Evolutionary conservation across 2,113 vertebrate species (phyloP).

Genomic region (Solea solea): DNA sequence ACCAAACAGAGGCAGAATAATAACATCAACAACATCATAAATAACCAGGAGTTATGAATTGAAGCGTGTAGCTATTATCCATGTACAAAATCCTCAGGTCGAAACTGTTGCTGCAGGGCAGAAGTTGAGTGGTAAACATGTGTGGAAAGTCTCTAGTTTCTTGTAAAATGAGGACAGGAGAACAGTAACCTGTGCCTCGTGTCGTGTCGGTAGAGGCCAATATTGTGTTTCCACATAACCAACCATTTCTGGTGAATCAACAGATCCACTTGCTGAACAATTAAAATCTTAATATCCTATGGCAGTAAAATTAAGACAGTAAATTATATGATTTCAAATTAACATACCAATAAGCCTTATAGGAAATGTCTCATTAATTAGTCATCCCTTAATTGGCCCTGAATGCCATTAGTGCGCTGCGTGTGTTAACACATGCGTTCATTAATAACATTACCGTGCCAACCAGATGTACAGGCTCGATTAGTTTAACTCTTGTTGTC

Average conservation of each 20-base stretch:
- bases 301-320: constrained; percentile 58
- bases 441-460: constrained; percentile 59
- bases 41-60: no score
- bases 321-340: constrained; percentile 73
- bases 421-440: constrained; percentile 54
- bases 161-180: neutral
- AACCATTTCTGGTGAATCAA: constrained; percentile 20
- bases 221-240: constrained; percentile 5
- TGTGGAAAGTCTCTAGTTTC: neutral
- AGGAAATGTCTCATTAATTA: constrained; percentile 80
- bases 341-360: constrained; percentile 74
- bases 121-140: neutral
- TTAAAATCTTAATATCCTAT: constrained; percentile 54
- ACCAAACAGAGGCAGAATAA: no score
- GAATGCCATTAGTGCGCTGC: constrained; percentile 62
- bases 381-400: constrained; percentile 75
- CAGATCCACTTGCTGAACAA: constrained; percentile 25
- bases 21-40: no score
- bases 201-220: no score
- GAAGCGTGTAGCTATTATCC: neutral
- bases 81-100: neutral
- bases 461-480: constrained; percentile 35
- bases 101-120: neutral
- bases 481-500: constrained; percentile 43
- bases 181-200: neutral